Percentiles rank a stretch among this genome's conserved stretches.
Evolutionary conservation across 2,113 vertebrate species (phyloP).

Genomic region (Bos taurus): DNA sequence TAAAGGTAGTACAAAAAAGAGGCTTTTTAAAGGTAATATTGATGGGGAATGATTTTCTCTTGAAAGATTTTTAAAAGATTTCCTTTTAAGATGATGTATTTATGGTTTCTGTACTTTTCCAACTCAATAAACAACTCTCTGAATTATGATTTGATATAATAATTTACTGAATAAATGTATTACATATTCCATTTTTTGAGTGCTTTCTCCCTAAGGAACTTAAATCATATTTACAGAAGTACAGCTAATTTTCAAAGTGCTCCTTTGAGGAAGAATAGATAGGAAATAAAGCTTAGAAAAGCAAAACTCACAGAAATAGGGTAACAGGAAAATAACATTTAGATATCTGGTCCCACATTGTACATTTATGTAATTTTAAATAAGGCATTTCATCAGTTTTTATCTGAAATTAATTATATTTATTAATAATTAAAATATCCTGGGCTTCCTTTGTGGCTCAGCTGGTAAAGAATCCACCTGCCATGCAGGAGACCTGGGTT

Average conservation of each 20-base stretch:
- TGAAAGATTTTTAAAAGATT: constrained; percentile 49
- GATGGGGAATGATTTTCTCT: neutral
- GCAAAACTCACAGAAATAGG: neutral
- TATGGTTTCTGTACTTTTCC: constrained; percentile 23
- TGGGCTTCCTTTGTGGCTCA: neutral
- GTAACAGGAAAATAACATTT: neutral
- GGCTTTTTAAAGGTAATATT: constrained; percentile 32
- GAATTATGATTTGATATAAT: constrained; percentile 43
- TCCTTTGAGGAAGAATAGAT: constrained; percentile 17
- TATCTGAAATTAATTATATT: neutral
- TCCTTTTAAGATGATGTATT: constrained; percentile 43
- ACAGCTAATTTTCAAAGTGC: constrained; percentile 52
- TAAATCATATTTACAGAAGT: constrained; percentile 53
- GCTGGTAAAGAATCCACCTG: neutral
- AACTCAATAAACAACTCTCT: constrained; percentile 41
- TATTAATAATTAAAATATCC: neutral
- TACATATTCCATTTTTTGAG: constrained; percentile 18
- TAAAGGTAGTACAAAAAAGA: neutral
- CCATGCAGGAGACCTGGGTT: neutral
- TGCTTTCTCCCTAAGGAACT: constrained; percentile 18
- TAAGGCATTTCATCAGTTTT: neutral
- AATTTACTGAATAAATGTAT: constrained; percentile 47
- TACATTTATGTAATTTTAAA: neutral
- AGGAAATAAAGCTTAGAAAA: neutral
- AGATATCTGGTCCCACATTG: neutral